Conservation (phyloP, 2,797 vertebrate species). For the Tragopan temminckii region DNA sequence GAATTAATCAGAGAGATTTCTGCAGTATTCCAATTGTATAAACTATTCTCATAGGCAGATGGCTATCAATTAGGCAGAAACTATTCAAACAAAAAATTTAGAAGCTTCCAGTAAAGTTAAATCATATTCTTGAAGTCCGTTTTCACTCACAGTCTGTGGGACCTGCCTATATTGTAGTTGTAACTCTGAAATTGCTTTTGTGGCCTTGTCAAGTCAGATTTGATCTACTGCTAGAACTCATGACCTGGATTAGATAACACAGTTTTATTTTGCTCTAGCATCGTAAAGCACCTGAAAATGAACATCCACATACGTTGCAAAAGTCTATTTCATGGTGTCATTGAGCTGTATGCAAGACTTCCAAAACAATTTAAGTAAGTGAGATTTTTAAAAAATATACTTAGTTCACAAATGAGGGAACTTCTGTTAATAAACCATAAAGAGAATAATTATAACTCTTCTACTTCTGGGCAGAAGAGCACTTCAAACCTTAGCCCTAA, state of each 20-base stretch:
- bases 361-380: background rate
- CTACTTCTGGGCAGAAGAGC: background rate
- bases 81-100: background rate
- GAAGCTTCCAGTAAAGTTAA: background rate
- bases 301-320: background rate
- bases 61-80: background rate
- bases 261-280: background rate
- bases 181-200: background rate
- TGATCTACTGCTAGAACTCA: background rate
- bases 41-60: background rate
- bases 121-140: background rate
- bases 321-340: background rate
- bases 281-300: background rate
- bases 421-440: background rate
- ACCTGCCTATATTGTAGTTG: background rate
- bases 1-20: background rate
- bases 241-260: background rate
- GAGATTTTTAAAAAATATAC: background rate
- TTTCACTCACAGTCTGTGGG: background rate
- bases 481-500: background rate
- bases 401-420: background rate
- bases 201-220: background rate
- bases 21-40: background rate
- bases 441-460: background rate
- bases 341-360: background rate